Base-by-base conservation (phyloP, 1,140 invertebrate species). In the Cheumatopsyche charites region DNA sequence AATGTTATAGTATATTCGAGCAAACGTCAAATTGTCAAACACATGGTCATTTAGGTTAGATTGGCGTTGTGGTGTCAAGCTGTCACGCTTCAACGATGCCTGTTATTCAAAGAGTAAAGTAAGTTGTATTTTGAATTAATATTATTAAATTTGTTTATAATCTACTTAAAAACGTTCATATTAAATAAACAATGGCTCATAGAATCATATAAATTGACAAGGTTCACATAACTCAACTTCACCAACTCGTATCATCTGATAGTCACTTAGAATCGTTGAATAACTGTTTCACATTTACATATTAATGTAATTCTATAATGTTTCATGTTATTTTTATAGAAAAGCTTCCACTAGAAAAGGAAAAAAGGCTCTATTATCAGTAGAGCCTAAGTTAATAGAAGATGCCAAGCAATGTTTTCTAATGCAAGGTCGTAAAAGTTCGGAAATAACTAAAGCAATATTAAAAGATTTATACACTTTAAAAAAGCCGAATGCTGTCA, bases 281-380 rank as follows among this genome's bases (percentile, higher is more conserved):
- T n/a, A n/a, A n/a, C n/a, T n/a, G n/a, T n/a, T n/a, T n/a, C n/a
- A n/a, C n/a, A n/a, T n/a, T n/a, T n/a, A n/a, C n/a, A n/a, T n/a
- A n/a, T n/a, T n/a, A n/a, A n/a, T n/a, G n/a, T n/a, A n/a, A n/a
- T n/a, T n/a, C n/a, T n/a, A n/a, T n/a, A 36, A 4, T 36, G 29
- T 36, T 36, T 36, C 3, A 4, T 36, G 29, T 55, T 49, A 3
- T 43, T 69, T 83, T 85, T 84, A 63, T 77, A 94, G 92, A 70
- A 97, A 97, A 87, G 91, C 96, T 0, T 95, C 90, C 78, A 97
- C 94, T 21, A 90, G 91, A 23, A 91, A 89, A 81, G 95, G 94
- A 42, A 98, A 98, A 83, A 90, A 92, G 76, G 88, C 90, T 58
- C 80, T 99, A 29, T 80, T 92, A 66, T 89, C 90, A 19, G 87